These are phyloP conservation scores for Venustaconcha ellipsiformis DNA, from an alignment of 1,140 invertebrate genomes.

Conservation along the genomic window DNA sequence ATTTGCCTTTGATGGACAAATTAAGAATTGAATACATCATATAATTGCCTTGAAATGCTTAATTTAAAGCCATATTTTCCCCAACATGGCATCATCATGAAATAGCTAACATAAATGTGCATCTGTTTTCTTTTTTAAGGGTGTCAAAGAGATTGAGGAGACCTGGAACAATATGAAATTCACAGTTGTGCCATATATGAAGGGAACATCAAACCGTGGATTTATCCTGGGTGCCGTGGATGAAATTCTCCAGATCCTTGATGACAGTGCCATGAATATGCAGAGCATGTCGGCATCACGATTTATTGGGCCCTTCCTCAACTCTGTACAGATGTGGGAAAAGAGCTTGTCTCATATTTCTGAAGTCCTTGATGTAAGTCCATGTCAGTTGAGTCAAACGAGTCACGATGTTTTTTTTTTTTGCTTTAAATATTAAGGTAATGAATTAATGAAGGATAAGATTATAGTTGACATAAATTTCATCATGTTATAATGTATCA, in stretches of 20 bases:
- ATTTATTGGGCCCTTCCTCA: constrained; percentile 88
- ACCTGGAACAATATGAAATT: constrained; percentile 82
- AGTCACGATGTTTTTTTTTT: too few relatives aligned
- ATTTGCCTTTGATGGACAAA: too few relatives aligned
- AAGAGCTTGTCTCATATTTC: constrained; percentile 81
- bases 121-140: constrained; percentile 61
- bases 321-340: constrained; percentile 86
- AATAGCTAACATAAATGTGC: not conserved
- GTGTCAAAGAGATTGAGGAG: constrained; percentile 80
- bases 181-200: constrained; percentile 74
- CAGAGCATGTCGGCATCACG: constrained; percentile 91
- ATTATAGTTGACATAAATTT: too few relatives aligned
- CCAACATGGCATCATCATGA: too few relatives aligned
- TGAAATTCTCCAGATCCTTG: constrained; percentile 83
- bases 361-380: constrained; percentile 81
- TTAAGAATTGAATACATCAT: too few relatives aligned
- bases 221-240: constrained; percentile 85
- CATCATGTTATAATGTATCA: not conserved
- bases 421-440: too few relatives aligned
- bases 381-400: not conserved
- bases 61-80: too few relatives aligned
- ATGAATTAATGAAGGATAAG: too few relatives aligned
- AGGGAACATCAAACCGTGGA: constrained; percentile 74
- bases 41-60: too few relatives aligned
- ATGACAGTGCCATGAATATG: constrained; percentile 90